Conservation (phyloP, 2,888 invertebrate species). For the Aphodius sticticus region DNA sequence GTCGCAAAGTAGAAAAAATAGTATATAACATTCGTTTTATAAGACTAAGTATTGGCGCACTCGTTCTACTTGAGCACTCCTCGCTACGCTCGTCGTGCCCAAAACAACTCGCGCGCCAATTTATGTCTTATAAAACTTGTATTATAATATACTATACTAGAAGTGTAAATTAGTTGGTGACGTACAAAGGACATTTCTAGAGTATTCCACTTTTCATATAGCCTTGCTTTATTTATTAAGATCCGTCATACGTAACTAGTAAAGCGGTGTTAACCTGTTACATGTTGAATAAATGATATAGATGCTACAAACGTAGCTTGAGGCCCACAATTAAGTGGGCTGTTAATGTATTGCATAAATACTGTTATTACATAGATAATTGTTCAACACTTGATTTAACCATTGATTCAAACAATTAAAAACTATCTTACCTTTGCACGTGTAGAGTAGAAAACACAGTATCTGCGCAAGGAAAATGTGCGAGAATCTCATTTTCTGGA, state of each 20-base stretch:
- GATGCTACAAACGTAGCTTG: not conserved
- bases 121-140: too few relatives aligned
- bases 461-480: slow-evolving; percentile 16
- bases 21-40: too few relatives aligned
- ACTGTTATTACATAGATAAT: not conserved
- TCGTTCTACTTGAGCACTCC: too few relatives aligned
- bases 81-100: too few relatives aligned
- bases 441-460: slow-evolving; percentile 19
- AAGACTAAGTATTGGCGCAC: too few relatives aligned
- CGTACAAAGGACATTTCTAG: not conserved
- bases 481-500: slow-evolving; percentile 5
- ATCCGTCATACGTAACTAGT: not conserved
- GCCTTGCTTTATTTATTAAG: not conserved
- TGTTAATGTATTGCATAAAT: not conserved
- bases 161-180: not conserved
- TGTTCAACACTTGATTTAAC: not conserved
- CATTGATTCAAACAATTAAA: not conserved
- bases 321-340: not conserved
- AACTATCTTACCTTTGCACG: slow-evolving; percentile 20
- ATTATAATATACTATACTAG: too few relatives aligned
- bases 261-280: not conserved
- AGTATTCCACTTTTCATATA: not conserved
- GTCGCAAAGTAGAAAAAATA: too few relatives aligned
- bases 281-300: not conserved
- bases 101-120: too few relatives aligned